phyloP scores from a whole-genome alignment of 37 sponge, comb jelly and placozoan species.

The Cliona cf. orientalis region DNA sequence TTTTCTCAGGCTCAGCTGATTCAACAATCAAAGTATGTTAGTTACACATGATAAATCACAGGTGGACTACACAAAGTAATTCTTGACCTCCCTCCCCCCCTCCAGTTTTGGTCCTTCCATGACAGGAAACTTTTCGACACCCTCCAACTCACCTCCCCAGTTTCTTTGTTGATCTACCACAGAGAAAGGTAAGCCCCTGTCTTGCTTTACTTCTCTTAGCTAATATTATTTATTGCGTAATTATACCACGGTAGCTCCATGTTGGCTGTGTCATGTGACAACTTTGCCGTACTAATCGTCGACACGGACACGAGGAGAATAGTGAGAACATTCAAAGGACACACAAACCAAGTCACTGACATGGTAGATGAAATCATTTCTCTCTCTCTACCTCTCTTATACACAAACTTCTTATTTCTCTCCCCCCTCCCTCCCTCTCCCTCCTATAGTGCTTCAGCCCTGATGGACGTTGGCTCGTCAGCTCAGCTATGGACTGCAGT shows the following conservation, averaged over 20 bases:
- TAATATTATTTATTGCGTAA: background rate
- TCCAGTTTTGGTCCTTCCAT: slow-evolving; percentile 85
- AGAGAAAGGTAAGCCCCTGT: slow-evolving; percentile 71
- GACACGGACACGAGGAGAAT: slow-evolving; percentile 84
- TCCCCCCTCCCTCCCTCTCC: background rate
- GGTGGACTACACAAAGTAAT: too few species aligned
- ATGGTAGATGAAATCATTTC: slow-evolving; percentile 59
- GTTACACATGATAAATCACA: too few species aligned
- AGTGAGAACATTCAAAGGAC: slow-evolving; percentile 82
- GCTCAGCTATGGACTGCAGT: slow-evolving; percentile 78
- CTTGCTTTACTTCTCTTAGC: background rate
- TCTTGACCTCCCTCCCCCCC: slow-evolving; percentile 5
- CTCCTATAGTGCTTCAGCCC: slow-evolving; percentile 84
- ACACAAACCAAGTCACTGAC: slow-evolving; percentile 81
- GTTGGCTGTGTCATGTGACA: slow-evolving; percentile 84
- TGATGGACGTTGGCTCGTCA: slow-evolving; percentile 88
- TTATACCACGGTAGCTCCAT: slow-evolving; percentile 68
- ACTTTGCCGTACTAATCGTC: slow-evolving; percentile 77
- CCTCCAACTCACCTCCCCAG: slow-evolving; percentile 46
- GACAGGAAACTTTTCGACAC: slow-evolving; percentile 25
- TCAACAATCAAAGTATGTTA: slow-evolving; percentile 74
- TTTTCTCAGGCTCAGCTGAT: slow-evolving; percentile 76
- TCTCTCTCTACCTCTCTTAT: background rate
- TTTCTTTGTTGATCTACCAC: slow-evolving; percentile 50
- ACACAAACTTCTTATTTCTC: background rate